Percentiles rank a stretch among this genome's conserved stretches.
Conservation (phyloP, 1,140 invertebrate species). For the Drosophila obscura region DNA sequence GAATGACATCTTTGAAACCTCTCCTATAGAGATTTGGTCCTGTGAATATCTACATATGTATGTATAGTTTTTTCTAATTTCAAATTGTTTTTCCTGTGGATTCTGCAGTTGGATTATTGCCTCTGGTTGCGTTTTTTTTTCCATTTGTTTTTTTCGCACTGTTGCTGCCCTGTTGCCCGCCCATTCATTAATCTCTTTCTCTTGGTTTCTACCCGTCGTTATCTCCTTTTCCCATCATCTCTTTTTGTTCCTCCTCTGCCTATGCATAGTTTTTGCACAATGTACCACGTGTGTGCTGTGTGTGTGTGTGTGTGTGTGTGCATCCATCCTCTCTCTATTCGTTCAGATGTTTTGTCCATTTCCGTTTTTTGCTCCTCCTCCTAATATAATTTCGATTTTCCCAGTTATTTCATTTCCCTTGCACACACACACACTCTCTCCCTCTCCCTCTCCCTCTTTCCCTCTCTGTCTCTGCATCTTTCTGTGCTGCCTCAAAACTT, state of each 20-base stretch:
- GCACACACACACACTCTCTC: too few relatives aligned
- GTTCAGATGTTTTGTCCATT: constrained; percentile 44
- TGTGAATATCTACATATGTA: too few relatives aligned
- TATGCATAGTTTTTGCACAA: constrained; percentile 17
- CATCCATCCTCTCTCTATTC: constrained; percentile 2
- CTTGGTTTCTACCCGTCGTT: background rate
- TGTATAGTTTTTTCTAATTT: constrained; percentile 24
- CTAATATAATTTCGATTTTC: constrained; percentile 73
- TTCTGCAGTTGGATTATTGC: constrained; percentile 10
- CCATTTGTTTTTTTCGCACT: background rate
- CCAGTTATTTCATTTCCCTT: constrained; percentile 11
- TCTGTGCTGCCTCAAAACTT: constrained; percentile 54
- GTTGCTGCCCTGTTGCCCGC: background rate
- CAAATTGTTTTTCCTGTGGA: constrained; percentile 12
- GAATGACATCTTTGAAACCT: too few relatives aligned
- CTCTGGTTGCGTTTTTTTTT: background rate
- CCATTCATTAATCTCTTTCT: constrained; percentile 17
- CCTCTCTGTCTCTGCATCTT: background rate
- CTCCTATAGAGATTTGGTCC: too few relatives aligned
- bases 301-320: background rate
- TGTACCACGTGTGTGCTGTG: background rate
- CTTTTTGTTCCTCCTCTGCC: constrained; percentile 8
- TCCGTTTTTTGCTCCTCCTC: constrained; percentile 42
- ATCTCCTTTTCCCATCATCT: constrained; percentile 9
- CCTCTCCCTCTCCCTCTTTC: background rate